Conservation (phyloP, 2,888 invertebrate species). For the Cryptocephalus moraei region DNA sequence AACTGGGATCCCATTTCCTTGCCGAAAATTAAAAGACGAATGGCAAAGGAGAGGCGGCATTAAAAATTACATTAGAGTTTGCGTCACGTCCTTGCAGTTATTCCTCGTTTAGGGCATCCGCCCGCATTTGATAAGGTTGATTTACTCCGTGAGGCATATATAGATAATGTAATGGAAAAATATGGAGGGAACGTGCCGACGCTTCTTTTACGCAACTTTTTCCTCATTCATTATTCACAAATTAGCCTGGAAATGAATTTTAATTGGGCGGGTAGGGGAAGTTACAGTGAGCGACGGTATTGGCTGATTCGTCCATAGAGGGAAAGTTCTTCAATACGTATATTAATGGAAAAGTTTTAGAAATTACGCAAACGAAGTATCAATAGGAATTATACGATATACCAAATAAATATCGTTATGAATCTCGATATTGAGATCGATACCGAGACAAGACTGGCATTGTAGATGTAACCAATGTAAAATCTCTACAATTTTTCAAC, state of each 20-base stretch:
- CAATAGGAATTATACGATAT: too few relatives aligned
- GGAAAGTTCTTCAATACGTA: too few relatives aligned
- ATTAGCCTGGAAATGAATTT: conserved; percentile 12
- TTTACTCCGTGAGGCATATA: conserved; percentile 38
- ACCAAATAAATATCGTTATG: too few relatives aligned
- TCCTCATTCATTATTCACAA: conserved; percentile 10
- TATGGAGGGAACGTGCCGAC: conserved; percentile 32
- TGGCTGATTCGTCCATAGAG: too few relatives aligned
- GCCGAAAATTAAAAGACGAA: conserved; percentile 16
- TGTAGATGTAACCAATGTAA: too few relatives aligned
- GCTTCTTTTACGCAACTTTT: conserved; percentile 10
- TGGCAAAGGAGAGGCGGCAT: conserved; percentile 26
- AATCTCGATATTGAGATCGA: too few relatives aligned
- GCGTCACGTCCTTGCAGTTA: conserved; percentile 38
- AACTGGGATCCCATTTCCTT: not conserved
- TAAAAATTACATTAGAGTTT: conserved; percentile 35
- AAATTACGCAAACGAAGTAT: too few relatives aligned
- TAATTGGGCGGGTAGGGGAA: conserved; percentile 1
- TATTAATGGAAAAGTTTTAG: too few relatives aligned
- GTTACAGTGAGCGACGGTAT: too few relatives aligned
- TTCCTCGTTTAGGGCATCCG: conserved; percentile 35
- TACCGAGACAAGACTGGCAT: too few relatives aligned
- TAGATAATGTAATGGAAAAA: conserved; percentile 41
- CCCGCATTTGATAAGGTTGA: conserved; percentile 35
- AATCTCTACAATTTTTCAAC: too few relatives aligned